A percentile compares a stretch with the other conserved stretches of the same genome.
Evolutionary conservation across 1,140 invertebrate genomes (phyloP).

Genomic region (Drosophila ficusphila): DNA sequence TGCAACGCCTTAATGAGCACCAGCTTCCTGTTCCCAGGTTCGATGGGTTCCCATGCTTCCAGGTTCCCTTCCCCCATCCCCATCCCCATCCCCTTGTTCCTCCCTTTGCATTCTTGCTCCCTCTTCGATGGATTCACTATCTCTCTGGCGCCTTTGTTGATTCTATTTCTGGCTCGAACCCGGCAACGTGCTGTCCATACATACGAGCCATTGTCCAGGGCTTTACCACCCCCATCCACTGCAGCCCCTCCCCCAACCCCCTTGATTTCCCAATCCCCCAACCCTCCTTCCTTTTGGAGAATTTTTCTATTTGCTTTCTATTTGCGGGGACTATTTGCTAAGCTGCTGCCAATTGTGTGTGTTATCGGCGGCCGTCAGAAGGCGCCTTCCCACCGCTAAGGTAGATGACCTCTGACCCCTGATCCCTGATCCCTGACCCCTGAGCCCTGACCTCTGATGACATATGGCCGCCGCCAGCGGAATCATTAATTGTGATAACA

Average conservation of each 20-base stretch:
- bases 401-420: too few relatives aligned
- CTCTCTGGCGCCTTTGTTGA: conserved; percentile 18
- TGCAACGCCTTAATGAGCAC: conserved; percentile 44
- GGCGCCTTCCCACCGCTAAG: too few relatives aligned
- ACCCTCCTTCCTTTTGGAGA: too few relatives aligned
- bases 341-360: conserved; percentile 52
- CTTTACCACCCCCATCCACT: neutral
- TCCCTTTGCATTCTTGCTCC: too few relatives aligned
- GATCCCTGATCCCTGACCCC: conserved; percentile 43
- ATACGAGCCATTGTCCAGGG: conserved; percentile 28
- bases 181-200: conserved; percentile 35
- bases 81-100: too few relatives aligned
- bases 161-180: conserved; percentile 26
- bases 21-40: conserved; percentile 25
- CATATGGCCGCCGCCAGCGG: conserved; percentile 20
- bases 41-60: too few relatives aligned
- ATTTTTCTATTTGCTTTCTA: conserved; percentile 44
- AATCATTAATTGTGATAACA: conserved; percentile 71
- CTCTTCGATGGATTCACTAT: neutral
- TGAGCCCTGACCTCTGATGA: conserved; percentile 41
- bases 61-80: neutral
- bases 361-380: conserved; percentile 13
- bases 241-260: neutral
- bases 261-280: too few relatives aligned
- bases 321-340: conserved; percentile 58